A percentile compares a stretch with the other conserved stretches of the same genome.
Conservation (phyloP, 2,797 vertebrate species). For the Anguilla megastoma region DNA sequence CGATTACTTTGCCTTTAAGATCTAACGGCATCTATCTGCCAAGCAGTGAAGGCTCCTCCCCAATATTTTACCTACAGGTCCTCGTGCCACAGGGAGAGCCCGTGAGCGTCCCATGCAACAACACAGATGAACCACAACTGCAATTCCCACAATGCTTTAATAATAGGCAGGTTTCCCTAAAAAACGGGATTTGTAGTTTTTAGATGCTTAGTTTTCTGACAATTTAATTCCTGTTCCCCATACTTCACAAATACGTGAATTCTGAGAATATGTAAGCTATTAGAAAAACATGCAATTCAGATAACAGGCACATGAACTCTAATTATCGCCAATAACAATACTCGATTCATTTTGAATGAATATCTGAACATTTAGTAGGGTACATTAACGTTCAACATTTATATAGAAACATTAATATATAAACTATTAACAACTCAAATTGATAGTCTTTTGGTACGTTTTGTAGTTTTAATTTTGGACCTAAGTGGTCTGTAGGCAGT, state of each 20-base stretch:
- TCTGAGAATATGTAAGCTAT: not conserved
- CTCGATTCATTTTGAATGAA: too few relatives aligned
- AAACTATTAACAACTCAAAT: too few relatives aligned
- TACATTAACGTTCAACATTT: too few relatives aligned
- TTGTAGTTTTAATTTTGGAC: too few relatives aligned
- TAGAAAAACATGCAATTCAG: not conserved
- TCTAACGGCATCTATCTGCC: slow-evolving; percentile 58
- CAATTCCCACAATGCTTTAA: slow-evolving; percentile 62
- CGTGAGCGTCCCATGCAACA: slow-evolving; percentile 52
- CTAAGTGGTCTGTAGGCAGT: too few relatives aligned
- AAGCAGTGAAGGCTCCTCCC: slow-evolving; percentile 56
- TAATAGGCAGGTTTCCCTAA: slow-evolving; percentile 36
- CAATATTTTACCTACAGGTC: slow-evolving; percentile 58
- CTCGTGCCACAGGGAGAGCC: slow-evolving; percentile 55
- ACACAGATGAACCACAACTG: slow-evolving; percentile 46
- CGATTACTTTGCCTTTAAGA: slow-evolving; percentile 66
- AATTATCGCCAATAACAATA: not conserved
- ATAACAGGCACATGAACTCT: not conserved
- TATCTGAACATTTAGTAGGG: too few relatives aligned
- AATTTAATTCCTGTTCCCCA: not conserved
- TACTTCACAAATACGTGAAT: not conserved
- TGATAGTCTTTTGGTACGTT: too few relatives aligned
- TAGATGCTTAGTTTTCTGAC: slow-evolving; percentile 32
- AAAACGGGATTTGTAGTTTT: slow-evolving; percentile 58
- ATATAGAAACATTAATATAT: too few relatives aligned